Conservation (phyloP, 2,797 vertebrate genomes). For the Sylvilagus floridanus region DNA sequence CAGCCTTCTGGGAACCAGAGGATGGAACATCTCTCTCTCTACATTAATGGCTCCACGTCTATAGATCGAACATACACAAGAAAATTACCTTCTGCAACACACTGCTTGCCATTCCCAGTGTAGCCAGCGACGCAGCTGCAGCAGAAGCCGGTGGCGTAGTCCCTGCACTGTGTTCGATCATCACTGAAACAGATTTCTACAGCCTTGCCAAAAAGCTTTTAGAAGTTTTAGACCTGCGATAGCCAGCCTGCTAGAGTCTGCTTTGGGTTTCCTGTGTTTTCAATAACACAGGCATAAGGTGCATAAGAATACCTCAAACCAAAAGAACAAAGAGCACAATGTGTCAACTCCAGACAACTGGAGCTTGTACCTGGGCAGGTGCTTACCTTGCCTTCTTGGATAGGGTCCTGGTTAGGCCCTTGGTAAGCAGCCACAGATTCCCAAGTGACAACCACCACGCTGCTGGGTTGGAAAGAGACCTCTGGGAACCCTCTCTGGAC, state of each 20-base stretch:
- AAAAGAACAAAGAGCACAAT: background rate
- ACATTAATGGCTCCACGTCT: too few species aligned
- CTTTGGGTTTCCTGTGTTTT: background rate
- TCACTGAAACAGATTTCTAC: background rate
- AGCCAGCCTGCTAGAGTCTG: background rate
- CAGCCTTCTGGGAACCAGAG: too few species aligned
- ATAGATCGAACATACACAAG: too few species aligned
- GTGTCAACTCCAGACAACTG: rapidly evolving
- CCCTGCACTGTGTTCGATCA: too few species aligned
- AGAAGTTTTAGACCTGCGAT: background rate
- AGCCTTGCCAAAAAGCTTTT: background rate
- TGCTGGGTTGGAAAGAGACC: constrained; percentile 87
- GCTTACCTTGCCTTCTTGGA: constrained; percentile 89
- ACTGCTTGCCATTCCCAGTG: too few species aligned
- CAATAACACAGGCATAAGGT: rapidly evolving
- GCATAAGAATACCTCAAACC: too few species aligned
- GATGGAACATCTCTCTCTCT: too few species aligned
- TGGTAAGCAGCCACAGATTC: constrained; percentile 88
- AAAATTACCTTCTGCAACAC: too few species aligned
- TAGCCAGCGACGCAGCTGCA: too few species aligned
- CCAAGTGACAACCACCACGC: constrained; percentile 93
- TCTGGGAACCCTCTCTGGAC: constrained; percentile 92
- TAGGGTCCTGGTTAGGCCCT: constrained; percentile 80
- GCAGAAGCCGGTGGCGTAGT: too few species aligned
- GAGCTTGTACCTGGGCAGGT: background rate